These are phyloP conservation scores for Phrynosoma blainvillii DNA, from an alignment of 2,113 vertebrate species.

Conservation along the genomic window DNA sequence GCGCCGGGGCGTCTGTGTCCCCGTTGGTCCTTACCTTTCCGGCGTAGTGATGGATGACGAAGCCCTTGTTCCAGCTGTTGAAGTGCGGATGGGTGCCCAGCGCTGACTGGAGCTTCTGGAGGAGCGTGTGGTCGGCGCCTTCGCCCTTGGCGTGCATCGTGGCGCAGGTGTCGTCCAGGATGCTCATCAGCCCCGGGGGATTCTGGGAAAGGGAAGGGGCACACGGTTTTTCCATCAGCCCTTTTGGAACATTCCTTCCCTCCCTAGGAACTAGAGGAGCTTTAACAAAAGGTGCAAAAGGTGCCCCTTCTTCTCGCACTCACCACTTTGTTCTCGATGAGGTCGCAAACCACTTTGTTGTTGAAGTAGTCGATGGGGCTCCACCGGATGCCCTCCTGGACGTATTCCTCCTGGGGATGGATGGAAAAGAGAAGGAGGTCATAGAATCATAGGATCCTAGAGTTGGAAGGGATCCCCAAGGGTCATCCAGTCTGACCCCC, in stretches of 20 bases:
- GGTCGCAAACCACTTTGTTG: slow-evolving; percentile 87
- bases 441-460: too few species aligned
- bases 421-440: too few species aligned
- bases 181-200: slow-evolving; percentile 83
- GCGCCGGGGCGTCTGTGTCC: too few species aligned
- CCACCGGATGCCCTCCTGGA: slow-evolving; percentile 85
- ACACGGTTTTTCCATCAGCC: too few species aligned
- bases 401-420: slow-evolving; percentile 80
- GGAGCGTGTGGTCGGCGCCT: slow-evolving; percentile 83
- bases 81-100: slow-evolving; percentile 82
- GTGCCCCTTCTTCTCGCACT: slow-evolving; percentile 39
- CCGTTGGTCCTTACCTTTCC: slow-evolving; percentile 74
- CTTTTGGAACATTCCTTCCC: too few species aligned
- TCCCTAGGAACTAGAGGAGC: neutral
- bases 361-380: slow-evolving; percentile 86
- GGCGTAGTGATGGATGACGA: slow-evolving; percentile 84
- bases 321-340: slow-evolving; percentile 87
- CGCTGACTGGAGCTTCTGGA: slow-evolving; percentile 83
- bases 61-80: slow-evolving; percentile 87
- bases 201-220: slow-evolving; percentile 62
- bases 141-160: slow-evolving; percentile 89
- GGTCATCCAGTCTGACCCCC: too few species aligned
- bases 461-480: too few species aligned
- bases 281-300: too few species aligned
- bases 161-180: slow-evolving; percentile 85